Percentiles rank a stretch among this genome's conserved stretches.
Evolutionary conservation across 2,113 vertebrate genomes (phyloP).

Genomic region (Rissa tridactyla): DNA sequence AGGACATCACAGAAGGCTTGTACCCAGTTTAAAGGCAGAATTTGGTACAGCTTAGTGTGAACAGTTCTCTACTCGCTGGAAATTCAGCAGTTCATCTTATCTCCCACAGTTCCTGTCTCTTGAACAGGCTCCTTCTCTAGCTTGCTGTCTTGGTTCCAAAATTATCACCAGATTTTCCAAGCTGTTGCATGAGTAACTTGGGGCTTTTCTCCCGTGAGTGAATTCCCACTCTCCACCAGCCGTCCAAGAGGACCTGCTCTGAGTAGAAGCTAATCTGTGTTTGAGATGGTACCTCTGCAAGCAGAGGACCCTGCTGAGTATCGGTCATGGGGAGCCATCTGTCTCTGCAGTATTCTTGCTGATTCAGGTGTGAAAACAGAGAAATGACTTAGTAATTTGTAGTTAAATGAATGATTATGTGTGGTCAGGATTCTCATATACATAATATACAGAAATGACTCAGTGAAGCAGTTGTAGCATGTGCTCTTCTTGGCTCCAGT

Average conservation of each 20-base stretch:
- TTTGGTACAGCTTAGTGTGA: neutral
- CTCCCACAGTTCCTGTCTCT: neutral
- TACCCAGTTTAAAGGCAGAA: neutral
- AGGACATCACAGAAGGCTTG: neutral
- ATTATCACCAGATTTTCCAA: neutral
- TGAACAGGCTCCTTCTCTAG: neutral
- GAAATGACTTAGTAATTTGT: neutral
- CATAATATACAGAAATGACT: fast-evolving
- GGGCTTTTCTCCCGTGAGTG: neutral
- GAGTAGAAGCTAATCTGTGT: neutral
- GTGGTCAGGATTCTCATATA: neutral
- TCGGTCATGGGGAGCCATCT: neutral
- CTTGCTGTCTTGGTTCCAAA: neutral
- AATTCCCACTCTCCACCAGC: neutral
- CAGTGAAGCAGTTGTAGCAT: neutral
- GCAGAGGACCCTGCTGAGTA: neutral
- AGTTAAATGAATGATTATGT: neutral
- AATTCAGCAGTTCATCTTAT: neutral
- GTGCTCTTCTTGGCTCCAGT: neutral
- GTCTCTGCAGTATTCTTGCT: neutral
- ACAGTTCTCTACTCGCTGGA: neutral
- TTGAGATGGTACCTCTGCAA: neutral
- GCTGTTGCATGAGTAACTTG: neutral
- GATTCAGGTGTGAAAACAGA: neutral
- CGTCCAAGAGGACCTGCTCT: neutral